Conservation (phyloP, 2,888 invertebrate species). For the Nebria brevicollis region DNA sequence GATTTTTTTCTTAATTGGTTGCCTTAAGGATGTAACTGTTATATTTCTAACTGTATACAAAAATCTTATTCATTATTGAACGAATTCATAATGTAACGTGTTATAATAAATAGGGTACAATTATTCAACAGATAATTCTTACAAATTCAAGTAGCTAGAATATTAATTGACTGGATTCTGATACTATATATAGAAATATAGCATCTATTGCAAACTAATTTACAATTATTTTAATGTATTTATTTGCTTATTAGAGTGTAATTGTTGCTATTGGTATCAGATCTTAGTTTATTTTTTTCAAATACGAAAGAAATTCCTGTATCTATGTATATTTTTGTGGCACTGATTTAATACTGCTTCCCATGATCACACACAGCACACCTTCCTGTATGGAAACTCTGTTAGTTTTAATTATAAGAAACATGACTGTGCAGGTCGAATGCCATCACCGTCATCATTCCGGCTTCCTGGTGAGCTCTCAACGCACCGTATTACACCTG, state of each 20-base stretch:
- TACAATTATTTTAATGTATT: no score
- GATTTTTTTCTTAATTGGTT: neutral
- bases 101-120: neutral
- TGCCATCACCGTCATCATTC: constrained; percentile 28
- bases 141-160: neutral
- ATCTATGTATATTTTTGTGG: neutral
- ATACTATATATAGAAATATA: no score
- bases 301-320: no score
- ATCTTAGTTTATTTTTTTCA: no score
- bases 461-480: constrained; percentile 39
- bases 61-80: neutral
- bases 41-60: neutral
- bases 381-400: constrained; percentile 33
- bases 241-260: no score
- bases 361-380: neutral
- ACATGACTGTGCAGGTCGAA: constrained; percentile 32
- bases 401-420: constrained; percentile 35
- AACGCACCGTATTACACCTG: constrained; percentile 39
- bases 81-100: no score
- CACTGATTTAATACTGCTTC: neutral
- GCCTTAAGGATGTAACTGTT: neutral
- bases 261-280: no score
- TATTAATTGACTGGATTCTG: neutral
- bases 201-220: no score
- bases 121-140: neutral